phyloP scores from a whole-genome alignment of 53 echinoderm and acorn worm genomes.

The Astropecten irregularis region DNA sequence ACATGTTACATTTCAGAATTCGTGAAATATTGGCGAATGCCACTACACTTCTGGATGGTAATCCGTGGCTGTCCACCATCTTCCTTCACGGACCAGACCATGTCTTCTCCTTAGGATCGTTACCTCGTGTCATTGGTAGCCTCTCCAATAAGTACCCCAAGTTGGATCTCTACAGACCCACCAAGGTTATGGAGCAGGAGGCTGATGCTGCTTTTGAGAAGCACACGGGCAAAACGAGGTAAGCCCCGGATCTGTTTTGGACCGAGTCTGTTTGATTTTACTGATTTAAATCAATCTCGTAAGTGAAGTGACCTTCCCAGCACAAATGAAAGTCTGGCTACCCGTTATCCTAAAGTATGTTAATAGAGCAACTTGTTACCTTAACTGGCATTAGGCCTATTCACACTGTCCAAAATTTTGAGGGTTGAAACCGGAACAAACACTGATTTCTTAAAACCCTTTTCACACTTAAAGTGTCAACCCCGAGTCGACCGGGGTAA shows the following conservation, averaged over 20 bases:
- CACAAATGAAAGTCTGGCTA: background rate
- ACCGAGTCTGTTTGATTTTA: background rate
- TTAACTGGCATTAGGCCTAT: too few relatives aligned
- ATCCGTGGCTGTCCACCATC: conserved; percentile 25
- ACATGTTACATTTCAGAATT: conserved; percentile 63
- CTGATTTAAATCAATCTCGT: background rate
- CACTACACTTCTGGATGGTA: conserved; percentile 29
- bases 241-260: too few relatives aligned
- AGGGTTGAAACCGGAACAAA: too few relatives aligned
- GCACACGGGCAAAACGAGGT: conserved; percentile 68
- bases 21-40: conserved; percentile 56
- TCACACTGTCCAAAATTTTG: too few relatives aligned
- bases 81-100: conserved; percentile 68
- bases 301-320: background rate
- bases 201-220: conserved; percentile 50
- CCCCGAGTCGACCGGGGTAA: too few relatives aligned
- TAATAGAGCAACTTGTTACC: too few relatives aligned
- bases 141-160: conserved; percentile 44
- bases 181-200: conserved; percentile 32
- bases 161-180: conserved; percentile 46
- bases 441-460: too few relatives aligned
- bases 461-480: too few relatives aligned
- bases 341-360: too few relatives aligned
- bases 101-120: conserved; percentile 43
- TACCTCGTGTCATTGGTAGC: conserved; percentile 6